Conservation (phyloP, 2,888 invertebrate genomes). For the Brenthis hecate region DNA sequence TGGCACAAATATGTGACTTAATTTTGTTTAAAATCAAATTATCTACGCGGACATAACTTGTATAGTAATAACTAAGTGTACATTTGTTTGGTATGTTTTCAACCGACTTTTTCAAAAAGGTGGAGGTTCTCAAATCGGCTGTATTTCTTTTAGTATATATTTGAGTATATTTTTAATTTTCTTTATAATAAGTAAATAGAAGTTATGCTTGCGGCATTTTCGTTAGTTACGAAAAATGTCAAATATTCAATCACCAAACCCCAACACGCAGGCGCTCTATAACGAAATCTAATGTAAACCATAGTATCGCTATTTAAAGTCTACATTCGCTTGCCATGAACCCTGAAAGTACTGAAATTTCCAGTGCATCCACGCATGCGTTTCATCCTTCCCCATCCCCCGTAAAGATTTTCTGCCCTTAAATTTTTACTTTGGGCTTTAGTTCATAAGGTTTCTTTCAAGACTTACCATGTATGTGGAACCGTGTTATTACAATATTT, state of each 20-base stretch:
- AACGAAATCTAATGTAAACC: constrained; percentile 21
- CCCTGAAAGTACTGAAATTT: constrained; percentile 46
- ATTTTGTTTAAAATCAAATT: constrained; percentile 5
- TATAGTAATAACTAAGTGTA: no score
- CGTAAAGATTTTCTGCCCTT: constrained; percentile 22
- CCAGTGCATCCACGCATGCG: constrained; percentile 70
- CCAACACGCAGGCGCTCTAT: constrained; percentile 57
- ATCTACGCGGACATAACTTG: neutral
- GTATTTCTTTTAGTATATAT: no score
- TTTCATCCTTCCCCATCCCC: constrained; percentile 56
- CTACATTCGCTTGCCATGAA: constrained; percentile 40
- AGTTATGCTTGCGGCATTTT: constrained; percentile 15
- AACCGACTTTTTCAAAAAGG: no score
- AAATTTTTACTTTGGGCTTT: constrained; percentile 51
- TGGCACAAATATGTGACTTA: constrained; percentile 1
- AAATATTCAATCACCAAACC: constrained; percentile 46
- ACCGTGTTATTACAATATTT: constrained; percentile 65
- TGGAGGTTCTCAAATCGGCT: no score
- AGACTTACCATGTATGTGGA: constrained; percentile 46
- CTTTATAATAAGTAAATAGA: no score
- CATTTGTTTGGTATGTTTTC: no score
- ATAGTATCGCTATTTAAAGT: constrained; percentile 45
- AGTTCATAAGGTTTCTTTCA: constrained; percentile 60
- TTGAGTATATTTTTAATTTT: no score
- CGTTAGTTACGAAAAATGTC: constrained; percentile 46